Conservation (phyloP, 1,140 invertebrate species). For the Cecropterus lyciades region DNA sequence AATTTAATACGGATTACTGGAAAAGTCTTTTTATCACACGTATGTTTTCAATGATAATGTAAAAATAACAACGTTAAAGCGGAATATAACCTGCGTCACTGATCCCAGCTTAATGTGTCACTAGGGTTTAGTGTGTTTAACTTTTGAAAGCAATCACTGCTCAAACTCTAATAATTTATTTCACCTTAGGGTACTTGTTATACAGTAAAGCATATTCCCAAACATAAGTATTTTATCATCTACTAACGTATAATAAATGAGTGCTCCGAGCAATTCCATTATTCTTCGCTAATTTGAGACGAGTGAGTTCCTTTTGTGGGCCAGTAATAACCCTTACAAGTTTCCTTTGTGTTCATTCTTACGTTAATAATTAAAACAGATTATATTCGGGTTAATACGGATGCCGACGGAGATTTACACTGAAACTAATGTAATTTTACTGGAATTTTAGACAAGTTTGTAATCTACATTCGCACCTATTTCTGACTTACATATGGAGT, state of each 20-base stretch:
- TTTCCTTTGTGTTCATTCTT: constrained; percentile 31
- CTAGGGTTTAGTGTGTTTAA: constrained; percentile 9
- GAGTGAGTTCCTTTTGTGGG: constrained; percentile 31
- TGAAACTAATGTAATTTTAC: too few relatives aligned
- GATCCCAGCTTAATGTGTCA: constrained; percentile 28
- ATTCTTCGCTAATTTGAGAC: constrained; percentile 32
- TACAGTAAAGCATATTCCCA: constrained; percentile 19
- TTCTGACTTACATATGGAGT: too few relatives aligned
- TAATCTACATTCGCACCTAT: too few relatives aligned
- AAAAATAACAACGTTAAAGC: constrained; percentile 36
- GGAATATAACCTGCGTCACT: constrained; percentile 24
- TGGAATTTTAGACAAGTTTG: too few relatives aligned
- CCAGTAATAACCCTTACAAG: constrained; percentile 34
- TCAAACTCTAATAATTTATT: constrained; percentile 30
- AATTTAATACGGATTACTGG: constrained; percentile 39
- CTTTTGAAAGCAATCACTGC: constrained; percentile 34
- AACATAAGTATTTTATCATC: constrained; percentile 32
- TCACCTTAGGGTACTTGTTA: constrained; percentile 11
- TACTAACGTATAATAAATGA: constrained; percentile 21
- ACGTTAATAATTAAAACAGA: constrained; percentile 34
- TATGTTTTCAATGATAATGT: constrained; percentile 21
- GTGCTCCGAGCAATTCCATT: constrained; percentile 26
- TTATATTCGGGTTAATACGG: constrained; percentile 16
- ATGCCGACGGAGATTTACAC: constrained; percentile 3
- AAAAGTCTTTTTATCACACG: constrained; percentile 31